These are phyloP conservation scores for Chrysolina americana DNA, from an alignment of 2,888 invertebrate species.

Conservation along the genomic window DNA sequence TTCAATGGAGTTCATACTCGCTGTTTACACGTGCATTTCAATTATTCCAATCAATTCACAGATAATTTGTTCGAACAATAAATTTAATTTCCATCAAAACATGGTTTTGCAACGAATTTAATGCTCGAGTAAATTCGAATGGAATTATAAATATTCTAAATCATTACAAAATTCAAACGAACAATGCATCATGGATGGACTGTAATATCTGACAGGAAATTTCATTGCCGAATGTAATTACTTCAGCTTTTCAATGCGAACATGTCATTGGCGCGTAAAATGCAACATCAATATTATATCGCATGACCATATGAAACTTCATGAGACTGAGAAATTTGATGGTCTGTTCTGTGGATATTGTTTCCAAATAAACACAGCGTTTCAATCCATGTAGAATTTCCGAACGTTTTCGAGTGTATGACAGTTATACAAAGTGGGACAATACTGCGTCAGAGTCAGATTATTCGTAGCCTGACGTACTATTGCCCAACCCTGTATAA, in stretches of 20 bases:
- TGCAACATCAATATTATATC: background rate
- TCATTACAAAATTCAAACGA: conserved; percentile 37
- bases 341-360: too few species aligned
- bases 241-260: background rate
- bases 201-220: conserved; percentile 24
- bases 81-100: conserved; percentile 37
- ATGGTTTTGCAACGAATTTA: conserved; percentile 32
- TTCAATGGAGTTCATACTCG: background rate
- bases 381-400: too few species aligned
- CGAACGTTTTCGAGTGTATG: too few species aligned
- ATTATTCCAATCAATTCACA: conserved; percentile 32
- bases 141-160: conserved; percentile 39
- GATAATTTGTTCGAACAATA: conserved; percentile 37
- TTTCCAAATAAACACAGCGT: too few species aligned
- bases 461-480: too few species aligned
- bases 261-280: background rate
- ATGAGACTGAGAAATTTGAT: too few species aligned
- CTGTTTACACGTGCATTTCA: conserved; percentile 1
- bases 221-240: conserved; percentile 11
- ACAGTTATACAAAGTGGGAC: too few species aligned
- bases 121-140: conserved; percentile 33
- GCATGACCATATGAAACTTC: too few species aligned
- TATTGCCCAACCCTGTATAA: too few species aligned
- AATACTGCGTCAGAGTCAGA: too few species aligned
- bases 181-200: conserved; percentile 24